These are phyloP conservation scores for Limnephilus lunatus DNA, from an alignment of 2,888 invertebrate genomes.

Conservation along the genomic window DNA sequence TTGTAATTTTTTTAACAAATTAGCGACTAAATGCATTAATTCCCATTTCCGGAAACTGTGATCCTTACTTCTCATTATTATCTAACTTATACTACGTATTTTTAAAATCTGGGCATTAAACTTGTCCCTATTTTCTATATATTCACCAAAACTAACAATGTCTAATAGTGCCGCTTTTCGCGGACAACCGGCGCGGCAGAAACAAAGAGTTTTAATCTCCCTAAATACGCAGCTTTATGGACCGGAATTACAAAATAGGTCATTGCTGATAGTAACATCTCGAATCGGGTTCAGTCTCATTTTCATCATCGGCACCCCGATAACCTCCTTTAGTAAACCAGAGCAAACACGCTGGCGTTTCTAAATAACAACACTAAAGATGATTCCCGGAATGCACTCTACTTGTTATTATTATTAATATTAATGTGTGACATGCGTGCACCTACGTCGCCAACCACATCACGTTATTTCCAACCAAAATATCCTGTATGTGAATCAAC, in stretches of 20 bases:
- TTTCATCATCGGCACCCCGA: slow-evolving; percentile 5
- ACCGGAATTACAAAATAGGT: slow-evolving; percentile 36
- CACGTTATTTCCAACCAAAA: neutral
- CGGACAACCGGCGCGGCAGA: neutral
- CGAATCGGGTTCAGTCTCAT: slow-evolving; percentile 19
- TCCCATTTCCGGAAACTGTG: too few relatives aligned
- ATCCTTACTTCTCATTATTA: too few relatives aligned
- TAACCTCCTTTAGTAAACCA: slow-evolving; percentile 39
- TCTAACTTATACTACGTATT: too few relatives aligned
- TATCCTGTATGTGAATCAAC: neutral
- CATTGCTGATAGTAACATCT: slow-evolving; percentile 42
- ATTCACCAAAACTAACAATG: neutral
- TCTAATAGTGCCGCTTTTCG: neutral
- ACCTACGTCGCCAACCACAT: neutral
- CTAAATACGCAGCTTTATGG: neutral
- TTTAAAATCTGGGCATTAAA: too few relatives aligned
- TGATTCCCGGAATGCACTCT: slow-evolving; percentile 8
- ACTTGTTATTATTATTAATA: neutral
- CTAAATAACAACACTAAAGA: slow-evolving; percentile 25
- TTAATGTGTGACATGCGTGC: neutral
- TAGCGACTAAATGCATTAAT: too few relatives aligned
- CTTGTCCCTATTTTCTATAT: too few relatives aligned
- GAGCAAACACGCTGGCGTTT: slow-evolving; percentile 25
- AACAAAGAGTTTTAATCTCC: slow-evolving; percentile 14
- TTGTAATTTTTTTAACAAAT: too few relatives aligned